Evolutionary conservation across 2,888 invertebrate species (phyloP).

Genomic region (Xestia ashworthii): DNA sequence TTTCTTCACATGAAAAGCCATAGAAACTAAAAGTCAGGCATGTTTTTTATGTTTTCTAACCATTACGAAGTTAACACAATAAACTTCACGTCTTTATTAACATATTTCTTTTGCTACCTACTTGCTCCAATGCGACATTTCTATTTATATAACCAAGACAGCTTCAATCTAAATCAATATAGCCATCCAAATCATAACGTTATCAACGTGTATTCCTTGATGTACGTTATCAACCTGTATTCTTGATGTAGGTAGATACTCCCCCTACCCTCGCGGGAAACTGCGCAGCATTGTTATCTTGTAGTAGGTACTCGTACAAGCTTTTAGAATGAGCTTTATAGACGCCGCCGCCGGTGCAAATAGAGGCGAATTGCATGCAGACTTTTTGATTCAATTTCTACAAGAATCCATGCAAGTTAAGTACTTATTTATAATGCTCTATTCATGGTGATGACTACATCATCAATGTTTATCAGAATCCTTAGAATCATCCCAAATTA

Average conservation of each 20-base stretch:
- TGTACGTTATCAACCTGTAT: slow-evolving; percentile 32
- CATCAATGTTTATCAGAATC: not conserved
- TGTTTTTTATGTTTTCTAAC: not conserved
- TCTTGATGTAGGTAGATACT: slow-evolving; percentile 17
- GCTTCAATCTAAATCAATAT: slow-evolving; percentile 43
- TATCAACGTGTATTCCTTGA: slow-evolving; percentile 30
- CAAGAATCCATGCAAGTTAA: too few relatives aligned
- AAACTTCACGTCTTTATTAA: not conserved
- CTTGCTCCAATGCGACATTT: not conserved
- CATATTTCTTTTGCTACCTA: not conserved
- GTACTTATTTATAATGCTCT: not conserved
- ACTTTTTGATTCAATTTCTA: too few relatives aligned
- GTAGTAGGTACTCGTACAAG: not conserved
- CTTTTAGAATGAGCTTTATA: slow-evolving; percentile 10
- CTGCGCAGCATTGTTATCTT: slow-evolving; percentile 44
- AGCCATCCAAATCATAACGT: slow-evolving; percentile 34
- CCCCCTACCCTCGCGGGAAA: slow-evolving; percentile 43
- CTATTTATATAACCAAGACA: not conserved
- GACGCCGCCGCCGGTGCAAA: not conserved
- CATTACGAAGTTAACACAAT: not conserved
- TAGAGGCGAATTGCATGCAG: not conserved
- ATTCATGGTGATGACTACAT: not conserved
- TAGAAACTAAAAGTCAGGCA: slow-evolving; percentile 6
- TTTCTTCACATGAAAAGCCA: slow-evolving; percentile 15
- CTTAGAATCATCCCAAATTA: not conserved